phyloP scores from a whole-genome alignment of 2,113 vertebrate genomes.

The Gadus chalcogrammus region DNA sequence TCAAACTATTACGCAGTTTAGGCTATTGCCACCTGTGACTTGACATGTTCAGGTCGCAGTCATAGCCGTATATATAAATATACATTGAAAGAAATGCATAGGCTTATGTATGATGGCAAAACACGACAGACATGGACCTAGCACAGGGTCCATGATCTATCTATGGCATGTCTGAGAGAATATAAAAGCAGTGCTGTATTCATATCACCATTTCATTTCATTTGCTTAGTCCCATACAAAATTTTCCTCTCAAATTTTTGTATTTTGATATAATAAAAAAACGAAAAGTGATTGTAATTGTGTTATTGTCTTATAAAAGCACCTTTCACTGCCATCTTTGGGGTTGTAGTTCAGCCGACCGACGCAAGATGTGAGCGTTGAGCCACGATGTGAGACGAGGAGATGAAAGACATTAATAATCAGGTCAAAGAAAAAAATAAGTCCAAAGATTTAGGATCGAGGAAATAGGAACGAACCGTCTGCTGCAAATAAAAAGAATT shows the following conservation, averaged over 20 bases:
- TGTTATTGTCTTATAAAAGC: constrained; percentile 21
- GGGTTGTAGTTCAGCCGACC: constrained; percentile 47
- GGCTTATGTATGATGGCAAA: constrained; percentile 54
- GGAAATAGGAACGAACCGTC: constrained; percentile 13
- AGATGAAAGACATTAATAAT: constrained; percentile 17
- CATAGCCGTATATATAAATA: constrained; percentile 32
- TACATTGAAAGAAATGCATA: constrained; percentile 47
- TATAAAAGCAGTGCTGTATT: constrained; percentile 70
- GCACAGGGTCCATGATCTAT: constrained; percentile 62
- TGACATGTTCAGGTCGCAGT: constrained; percentile 49
- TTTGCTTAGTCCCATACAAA: constrained; percentile 74
- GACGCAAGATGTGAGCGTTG: constrained; percentile 67
- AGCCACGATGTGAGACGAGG: constrained; percentile 14
- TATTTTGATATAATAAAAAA: constrained; percentile 84
- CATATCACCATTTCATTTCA: constrained; percentile 75
- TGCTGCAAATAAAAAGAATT: background rate
- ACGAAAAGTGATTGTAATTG: constrained; percentile 49
- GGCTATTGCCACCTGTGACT: constrained; percentile 48
- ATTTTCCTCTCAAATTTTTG: constrained; percentile 81
- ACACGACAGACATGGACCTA: constrained; percentile 55
- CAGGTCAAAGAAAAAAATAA: constrained; percentile 21
- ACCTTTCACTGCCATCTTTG: background rate
- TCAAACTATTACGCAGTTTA: constrained; percentile 22
- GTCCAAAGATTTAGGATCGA: constrained; percentile 5
- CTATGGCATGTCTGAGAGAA: constrained; percentile 63